Evolutionary conservation across 1,140 invertebrate genomes (phyloP).

Genomic region (Drosophila setifemur): DNA sequence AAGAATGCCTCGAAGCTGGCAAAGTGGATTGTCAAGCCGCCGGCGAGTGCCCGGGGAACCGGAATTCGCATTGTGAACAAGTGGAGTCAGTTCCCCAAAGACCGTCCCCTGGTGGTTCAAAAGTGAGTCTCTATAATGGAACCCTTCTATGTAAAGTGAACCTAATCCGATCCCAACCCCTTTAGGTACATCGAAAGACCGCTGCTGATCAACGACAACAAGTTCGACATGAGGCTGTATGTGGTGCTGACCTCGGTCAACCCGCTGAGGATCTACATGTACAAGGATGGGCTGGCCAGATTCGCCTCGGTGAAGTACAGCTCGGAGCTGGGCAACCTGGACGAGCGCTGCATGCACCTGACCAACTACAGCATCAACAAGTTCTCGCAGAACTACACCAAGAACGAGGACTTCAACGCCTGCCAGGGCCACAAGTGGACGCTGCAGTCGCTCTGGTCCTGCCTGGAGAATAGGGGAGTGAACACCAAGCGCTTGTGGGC

Average conservation of each 20-base stretch:
- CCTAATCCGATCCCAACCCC: not conserved
- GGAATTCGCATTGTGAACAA: constrained; percentile 97
- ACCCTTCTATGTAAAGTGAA: not conserved
- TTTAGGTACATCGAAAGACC: constrained; percentile 91
- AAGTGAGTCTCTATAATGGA: constrained; percentile 66
- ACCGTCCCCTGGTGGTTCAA: constrained; percentile 94
- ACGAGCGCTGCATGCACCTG: constrained; percentile 97
- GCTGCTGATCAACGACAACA: constrained; percentile 95
- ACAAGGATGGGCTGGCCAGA: constrained; percentile 96
- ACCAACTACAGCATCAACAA: constrained; percentile 99
- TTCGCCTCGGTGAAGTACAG: constrained; percentile 96
- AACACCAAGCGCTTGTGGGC: constrained; percentile 92
- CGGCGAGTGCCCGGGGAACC: constrained; percentile 96
- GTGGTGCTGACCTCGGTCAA: constrained; percentile 97
- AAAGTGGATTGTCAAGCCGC: constrained; percentile 93
- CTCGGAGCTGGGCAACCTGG: constrained; percentile 89
- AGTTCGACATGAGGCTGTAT: constrained; percentile 96
- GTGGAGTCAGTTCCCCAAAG: constrained; percentile 96
- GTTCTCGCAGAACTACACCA: constrained; percentile 91
- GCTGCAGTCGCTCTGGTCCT: constrained; percentile 89
- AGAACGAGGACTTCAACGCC: constrained; percentile 92
- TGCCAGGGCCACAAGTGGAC: constrained; percentile 96
- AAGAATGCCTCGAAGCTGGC: constrained; percentile 87
- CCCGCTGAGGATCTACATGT: constrained; percentile 95
- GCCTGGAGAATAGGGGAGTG: constrained; percentile 88